Evolutionary conservation across 1,140 invertebrate species (phyloP), one percentile per base, ranked within the genome.

Genomic region (Bombus balteatus): DNA sequence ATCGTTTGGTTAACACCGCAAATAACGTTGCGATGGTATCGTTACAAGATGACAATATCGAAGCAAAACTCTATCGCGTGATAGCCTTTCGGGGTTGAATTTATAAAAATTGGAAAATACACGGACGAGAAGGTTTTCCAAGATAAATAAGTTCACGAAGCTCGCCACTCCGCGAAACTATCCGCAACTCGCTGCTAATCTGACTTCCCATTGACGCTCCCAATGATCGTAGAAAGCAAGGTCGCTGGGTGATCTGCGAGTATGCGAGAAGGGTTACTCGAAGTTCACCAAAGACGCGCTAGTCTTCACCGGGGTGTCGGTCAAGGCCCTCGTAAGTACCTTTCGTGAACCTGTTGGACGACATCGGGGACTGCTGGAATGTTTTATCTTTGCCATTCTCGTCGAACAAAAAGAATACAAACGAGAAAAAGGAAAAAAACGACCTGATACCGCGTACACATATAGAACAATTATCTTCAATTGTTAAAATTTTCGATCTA

Each of bases 281-380:
- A 95, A 95, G 87, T 93, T 92, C 88, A 83, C 90, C 91, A 94
- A 91, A 89, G 91, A 91, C 89, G 92, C 92, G 79, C 93, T 93
- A 89, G 94, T 96, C 88, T 96, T 96, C 92, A 93, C 94, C 83
- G 95, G 95, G 89, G 96, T 96, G 75, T 96, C 95, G 91, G 96
- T 96, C 89, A 95, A 95, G 94, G 95, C 95, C 89, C 95, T 96
- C 94, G 96, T 96, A 96, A 96, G 96, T 95, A 93, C 83, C 78
- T 88, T 87, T 87, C 85, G 74, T 79, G 82, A 88, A 77, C 83
- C 81, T 85, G 84, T 68, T 25, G 77, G 81, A 47, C 76, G 78
- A 71, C 88, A 37, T 90, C 59, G 85, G 66, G 77, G 79, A 81
- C 87, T 25, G 73, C 53, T 78, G 28, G 87, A 77, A 81, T 25